A percentile compares a stretch with the other conserved stretches of the same genome.
These are phyloP conservation scores for Atrina japonica DNA, from an alignment of 2,888 invertebrate species.

Conservation along the genomic window DNA sequence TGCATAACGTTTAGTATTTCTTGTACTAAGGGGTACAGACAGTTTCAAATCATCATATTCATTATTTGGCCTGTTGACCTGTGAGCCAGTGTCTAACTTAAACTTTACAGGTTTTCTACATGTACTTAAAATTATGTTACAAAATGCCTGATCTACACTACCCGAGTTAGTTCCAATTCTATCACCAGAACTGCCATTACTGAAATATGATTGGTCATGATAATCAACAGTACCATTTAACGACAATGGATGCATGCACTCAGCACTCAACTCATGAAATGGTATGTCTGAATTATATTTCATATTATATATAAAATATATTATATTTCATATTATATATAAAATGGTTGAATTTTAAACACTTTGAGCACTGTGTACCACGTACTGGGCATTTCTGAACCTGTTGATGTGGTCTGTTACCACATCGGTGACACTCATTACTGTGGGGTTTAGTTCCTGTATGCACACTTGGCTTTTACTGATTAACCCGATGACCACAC, in stretches of 20 bases:
- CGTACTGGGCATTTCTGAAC: background rate
- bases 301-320: no score
- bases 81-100: conserved; percentile 13
- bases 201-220: background rate
- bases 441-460: no score
- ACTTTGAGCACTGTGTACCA: background rate
- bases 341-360: background rate
- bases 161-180: background rate
- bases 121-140: background rate
- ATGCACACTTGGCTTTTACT: no score
- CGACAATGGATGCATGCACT: no score
- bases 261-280: background rate
- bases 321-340: no score
- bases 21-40: background rate
- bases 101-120: background rate
- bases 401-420: background rate
- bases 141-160: background rate
- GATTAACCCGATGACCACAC: no score
- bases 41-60: background rate
- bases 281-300: background rate
- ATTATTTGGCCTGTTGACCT: conserved; percentile 12
- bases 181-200: background rate
- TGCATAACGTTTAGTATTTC: background rate
- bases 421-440: background rate
- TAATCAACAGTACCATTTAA: no score